Base-by-base conservation (phyloP, 2,113 vertebrate species). In the Pomatostomus ruficeps region DNA sequence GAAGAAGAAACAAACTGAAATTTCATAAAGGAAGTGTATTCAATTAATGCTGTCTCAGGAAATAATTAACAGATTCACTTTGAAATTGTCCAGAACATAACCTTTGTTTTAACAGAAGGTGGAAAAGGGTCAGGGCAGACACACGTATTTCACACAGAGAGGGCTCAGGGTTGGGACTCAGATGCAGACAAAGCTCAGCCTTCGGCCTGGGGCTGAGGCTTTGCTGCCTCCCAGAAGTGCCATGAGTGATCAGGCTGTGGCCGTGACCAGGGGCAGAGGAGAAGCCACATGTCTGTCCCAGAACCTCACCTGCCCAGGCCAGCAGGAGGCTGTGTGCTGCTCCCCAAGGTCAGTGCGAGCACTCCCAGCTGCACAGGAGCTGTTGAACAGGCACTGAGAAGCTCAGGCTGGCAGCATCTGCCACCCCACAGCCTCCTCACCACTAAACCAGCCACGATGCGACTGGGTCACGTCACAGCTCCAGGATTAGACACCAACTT, bases 161-260 rank as follows among this genome's bases (percentile, higher is more conserved):
- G 38, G 71, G 29, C 75, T 88, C 28, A 18, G 70, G 13, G 9
- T 28, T 38, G 43, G 45, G 36, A 36, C 52, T 35, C 31, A 19
- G 59, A 17, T 4, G 19, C 1, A 35, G 72, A 28, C 7, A 84
- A 71, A 86, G 12, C 23, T 45, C 54, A 68, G 40, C 10, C 51
- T 62, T 49, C 2, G 7, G 33, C 42, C 3, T 5, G 48, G 48
- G 73, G 42, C 54, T 35, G 78, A 35, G 46, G 19, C 45, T 61
- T 28, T 2, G 1, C 77, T 72, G 61, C n/a, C 11, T 26, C n/a
- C 9, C 2, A 2, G 52, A 48, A 68, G 48, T 66, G 42, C 40
- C 28, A 4, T 0, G 4, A 1, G 4, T 51, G 31, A n/a, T 42
- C 42, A 7, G 2, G 0, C 15, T 11, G 14, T 12, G 1, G 0